Base-by-base conservation (phyloP, 2,113 vertebrate genomes). In the Salvator merianae region DNA sequence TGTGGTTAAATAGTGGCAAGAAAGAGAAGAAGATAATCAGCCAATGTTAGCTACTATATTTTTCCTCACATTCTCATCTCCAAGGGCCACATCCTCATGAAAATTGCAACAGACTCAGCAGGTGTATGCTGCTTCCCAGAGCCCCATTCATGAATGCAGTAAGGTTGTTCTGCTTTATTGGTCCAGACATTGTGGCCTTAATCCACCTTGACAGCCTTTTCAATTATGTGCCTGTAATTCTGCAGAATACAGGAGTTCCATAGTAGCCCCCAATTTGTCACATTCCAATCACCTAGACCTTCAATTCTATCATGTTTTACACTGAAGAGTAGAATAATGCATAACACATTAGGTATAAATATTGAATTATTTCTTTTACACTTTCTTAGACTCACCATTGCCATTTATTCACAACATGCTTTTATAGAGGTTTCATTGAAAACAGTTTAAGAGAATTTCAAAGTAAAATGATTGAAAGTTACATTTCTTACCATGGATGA, bases 401-500 rank as follows among this genome's bases (percentile, higher is more conserved):
- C 69, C 47, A 4, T 74, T 72, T 40, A 18, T 73, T 73, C 14
- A 73, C 26, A 72, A 43, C 32, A 63, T 22, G 20, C 36, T 30
- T 55, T 65, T 34, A 47, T 2, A 80, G 69, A 10, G 26, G 28
- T 36, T 26, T 81, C 69, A 77, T 30, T 28, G 40, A 50, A 59
- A n/a, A 30, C 50, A n/a, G 36, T 28, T 20, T 30, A 43, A 30
- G 38, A 43, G 36, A 4, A 16, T 24, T 32, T 50, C 22, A 2
- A 7, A 43, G 40, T 26, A 50, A 80, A 80, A 30, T 26, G 65
- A 55, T 4, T 50, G 71, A 40, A 75, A 47, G 1, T 28, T 68
- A 5, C 30, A 40, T 20, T 73, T 73, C 83, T 79, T 85, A 85
- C 83, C 83, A 32, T 59, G 14, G 24, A 20, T 43, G n/a, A n/a